Base-by-base conservation (phyloP, 1,140 invertebrate species). In the Apis florea region DNA sequence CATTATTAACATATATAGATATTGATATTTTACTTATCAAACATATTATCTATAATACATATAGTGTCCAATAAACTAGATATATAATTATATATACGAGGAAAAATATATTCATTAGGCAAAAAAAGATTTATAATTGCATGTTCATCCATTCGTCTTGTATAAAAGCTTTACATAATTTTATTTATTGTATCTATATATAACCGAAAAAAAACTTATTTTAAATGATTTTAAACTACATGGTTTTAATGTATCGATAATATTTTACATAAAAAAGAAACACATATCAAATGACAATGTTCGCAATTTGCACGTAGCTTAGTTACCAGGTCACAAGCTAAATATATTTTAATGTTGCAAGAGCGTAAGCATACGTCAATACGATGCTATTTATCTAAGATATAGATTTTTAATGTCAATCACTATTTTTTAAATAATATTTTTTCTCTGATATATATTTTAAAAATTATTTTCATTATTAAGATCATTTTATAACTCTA, bases 321-420 rank as follows among this genome's bases (percentile, higher is more conserved):
- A 40, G 51, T 12, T 58, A 31, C 49, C 24, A 83, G 58, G 58
- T 24, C 12, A 12, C 47, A 24, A 76, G 47, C 68, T 74, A 47
- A 61, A 82, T 82, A 54, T 86, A 86, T 78, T 84, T 84, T 84
- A 82, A 78, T 74, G 11, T 54, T 24, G 40, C 24, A 64, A 49
- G 77, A 53, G 26, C 15, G 56, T 79, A 26, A 61, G 58, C 56
- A 26, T 19, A 47, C 54, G 15, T 47, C 61, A 26, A 15, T 15
- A 63, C 31, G 54, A 17, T 17, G 15, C 15, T 17, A 17, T 51
- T 15, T 15, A 61, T 61, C 21, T 51, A 67, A 19, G 2, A 19
- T 40, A 66, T 24, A 40, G 0, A 40, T 24, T 49, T 40, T 40
- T 40, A 40, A 40, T 40, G 5, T 40, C 5, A 40, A 40, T 40